Evolutionary conservation across 2,113 vertebrate genomes (phyloP), one percentile per base, ranked within the genome.

Genomic region (Neotragus moschatus): DNA sequence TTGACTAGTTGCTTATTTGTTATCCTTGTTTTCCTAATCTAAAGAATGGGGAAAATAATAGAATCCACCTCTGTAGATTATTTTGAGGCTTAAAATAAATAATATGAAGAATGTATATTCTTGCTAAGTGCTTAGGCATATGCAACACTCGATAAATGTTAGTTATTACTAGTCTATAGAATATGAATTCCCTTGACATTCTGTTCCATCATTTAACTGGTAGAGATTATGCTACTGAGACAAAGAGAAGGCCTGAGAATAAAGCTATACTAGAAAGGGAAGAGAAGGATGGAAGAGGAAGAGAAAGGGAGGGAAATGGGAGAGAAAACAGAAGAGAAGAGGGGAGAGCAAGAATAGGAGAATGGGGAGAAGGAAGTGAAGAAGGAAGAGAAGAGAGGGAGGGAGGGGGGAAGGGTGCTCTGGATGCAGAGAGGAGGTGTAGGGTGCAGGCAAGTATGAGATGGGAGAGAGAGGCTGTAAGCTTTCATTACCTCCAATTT

Each of bases 61-160:
- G 53, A 94, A 53, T 56, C 19, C 23, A 28, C 28, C 12, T 81
- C 19, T 89, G 47, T 53, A 91, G 53, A 58, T 77, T 77, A 92
- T 77, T 97, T 77, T 79, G 36, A 94, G 56, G 53, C 73, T 73
- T 73, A 43, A 84, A 84, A 23, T 88, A 70, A 77, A 45, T 84
- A 56, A 30, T 60, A 70, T 36, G 28, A 45, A 84, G 16, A 39
- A 26, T 63, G 13, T 19, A 39, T 80, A 61, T 13, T 19, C 43
- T 92, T 66, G 39, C n/a, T 90, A 19, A 87, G 23, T 82, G 45
- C 58, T 88, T 80, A 63, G 28, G 23, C 70, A 39, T 45, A 58
- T 49, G 23, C 66, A 81, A 30, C 16, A 45, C 17, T 61, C 6
- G 13, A 4, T 73, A 70, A 90, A 56, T 49, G 8, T 55, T 25